A percentile compares a stretch with the other conserved stretches of the same genome.
Conservation (phyloP, 1,140 invertebrate species). For the Eriosoma lanigerum region DNA sequence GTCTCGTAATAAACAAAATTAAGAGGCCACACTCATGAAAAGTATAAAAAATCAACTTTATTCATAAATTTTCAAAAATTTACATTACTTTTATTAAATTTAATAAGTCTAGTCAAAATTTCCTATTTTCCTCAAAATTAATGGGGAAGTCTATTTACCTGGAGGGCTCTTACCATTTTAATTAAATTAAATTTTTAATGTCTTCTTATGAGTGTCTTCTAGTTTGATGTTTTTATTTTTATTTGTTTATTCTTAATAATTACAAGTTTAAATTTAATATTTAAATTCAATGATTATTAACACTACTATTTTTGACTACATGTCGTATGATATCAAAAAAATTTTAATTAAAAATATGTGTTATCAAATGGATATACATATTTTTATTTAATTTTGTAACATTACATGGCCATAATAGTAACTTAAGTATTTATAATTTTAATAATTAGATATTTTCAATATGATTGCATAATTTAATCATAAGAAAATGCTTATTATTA, state of each 20-base stretch:
- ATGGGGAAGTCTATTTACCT: background rate
- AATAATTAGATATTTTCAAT: background rate
- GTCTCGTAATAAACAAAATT: conserved; percentile 40
- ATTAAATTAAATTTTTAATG: conserved; percentile 23
- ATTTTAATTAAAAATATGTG: background rate
- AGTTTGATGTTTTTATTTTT: conserved; percentile 21
- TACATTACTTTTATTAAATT: conserved; percentile 15
- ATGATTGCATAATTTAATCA: background rate
- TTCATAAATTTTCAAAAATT: background rate
- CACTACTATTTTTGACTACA: background rate
- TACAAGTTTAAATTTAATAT: background rate
- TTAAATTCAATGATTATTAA: background rate
- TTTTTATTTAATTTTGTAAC: background rate
- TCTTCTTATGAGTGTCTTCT: conserved; percentile 43
- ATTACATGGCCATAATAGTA: conserved; percentile 35
- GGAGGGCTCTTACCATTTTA: conserved; percentile 29
- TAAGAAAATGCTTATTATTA: conserved; percentile 13
- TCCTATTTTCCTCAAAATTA: background rate
- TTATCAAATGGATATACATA: background rate
- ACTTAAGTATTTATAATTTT: conserved; percentile 11
- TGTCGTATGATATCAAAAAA: conserved; percentile 22
- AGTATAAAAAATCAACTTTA: background rate
- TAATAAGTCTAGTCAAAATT: conserved; percentile 47
- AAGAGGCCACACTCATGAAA: background rate
- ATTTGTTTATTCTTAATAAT: conserved; percentile 29